Percentiles rank a stretch among this genome's conserved stretches.
Conservation (phyloP, 2,797 vertebrate species). For the Hydrocynus forskahlii region DNA sequence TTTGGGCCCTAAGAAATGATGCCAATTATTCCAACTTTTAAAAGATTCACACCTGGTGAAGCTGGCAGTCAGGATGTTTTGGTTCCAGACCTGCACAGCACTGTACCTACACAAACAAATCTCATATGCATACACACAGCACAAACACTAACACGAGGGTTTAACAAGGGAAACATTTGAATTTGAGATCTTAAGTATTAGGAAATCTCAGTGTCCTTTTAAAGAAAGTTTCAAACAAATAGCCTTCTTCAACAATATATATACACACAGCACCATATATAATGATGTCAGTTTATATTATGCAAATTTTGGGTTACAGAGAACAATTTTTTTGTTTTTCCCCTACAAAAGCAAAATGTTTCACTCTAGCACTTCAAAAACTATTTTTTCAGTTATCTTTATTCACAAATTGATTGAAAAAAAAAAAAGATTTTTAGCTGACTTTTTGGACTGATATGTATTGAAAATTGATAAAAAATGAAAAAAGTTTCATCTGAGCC, state of each 20-base stretch:
- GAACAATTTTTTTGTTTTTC: no score
- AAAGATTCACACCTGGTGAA: conserved; percentile 58
- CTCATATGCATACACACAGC: neutral
- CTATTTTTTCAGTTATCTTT: no score
- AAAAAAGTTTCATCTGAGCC: no score
- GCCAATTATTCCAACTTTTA: conserved; percentile 58
- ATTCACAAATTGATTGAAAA: no score
- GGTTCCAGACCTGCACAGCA: conserved; percentile 46
- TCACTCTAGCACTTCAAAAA: no score
- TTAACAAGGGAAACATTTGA: neutral
- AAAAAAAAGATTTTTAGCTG: no score
- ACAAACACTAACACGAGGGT: neutral
- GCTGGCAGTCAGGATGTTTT: conserved; percentile 47
- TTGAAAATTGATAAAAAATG: no score
- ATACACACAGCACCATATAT: no score
- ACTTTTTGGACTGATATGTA: no score
- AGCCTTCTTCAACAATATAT: conserved; percentile 1
- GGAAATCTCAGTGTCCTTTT: neutral
- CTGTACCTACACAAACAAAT: conserved; percentile 15
- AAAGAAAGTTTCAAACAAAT: neutral
- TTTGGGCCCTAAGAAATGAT: conserved; percentile 54
- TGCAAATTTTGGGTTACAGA: no score
- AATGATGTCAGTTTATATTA: no score
- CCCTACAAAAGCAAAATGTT: no score
- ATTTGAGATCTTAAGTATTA: neutral